Base-by-base conservation (phyloP, 1,140 invertebrate genomes). In the Drosophila sucinea region DNA sequence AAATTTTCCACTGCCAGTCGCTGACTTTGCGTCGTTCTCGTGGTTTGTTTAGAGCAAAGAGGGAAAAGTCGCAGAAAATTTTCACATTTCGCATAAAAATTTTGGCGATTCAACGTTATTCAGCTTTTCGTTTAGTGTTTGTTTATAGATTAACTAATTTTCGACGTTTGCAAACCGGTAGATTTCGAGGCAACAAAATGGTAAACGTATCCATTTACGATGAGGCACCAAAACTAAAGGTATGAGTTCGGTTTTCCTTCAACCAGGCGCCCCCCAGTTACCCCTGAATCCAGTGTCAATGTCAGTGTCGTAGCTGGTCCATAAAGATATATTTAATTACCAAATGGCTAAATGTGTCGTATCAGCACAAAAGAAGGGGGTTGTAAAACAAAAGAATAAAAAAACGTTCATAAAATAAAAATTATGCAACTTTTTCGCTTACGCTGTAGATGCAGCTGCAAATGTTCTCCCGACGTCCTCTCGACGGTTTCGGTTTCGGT, bases 151-250 rank as follows among this genome's bases (percentile, higher is more conserved):
- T 44, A n/a, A 17, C 41, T 68, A 32, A 51, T 6, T 55, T 17
- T 60, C 70, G 51, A 60, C 71, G 33, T 33, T 56, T 60, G 32
- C 25, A 38, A 67, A 60, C 55, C 25, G 27, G 71, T 74, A n/a
- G 67, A 4, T 40, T 57, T 64, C 61, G 57, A 65, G 66, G 73
- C 67, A 81, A 76, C 76, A 91, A 77, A 80, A 91, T 91, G 90
- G 90, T 91, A 67, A 91, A 91, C 81, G 79, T 90, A 82, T 83
- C 90, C 38, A 90, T 91, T 65, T 91, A 91, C 60, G 90, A 91
- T 72, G 90, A 82, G 63, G 77, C 77, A 30, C 90, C 90, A n/a
- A 61, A 82, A 56, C 67, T 91, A 17, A 91, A 91, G 90, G 90
- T 91, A 91, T 60, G 7, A 55, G 25, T 32, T 8, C 11, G 35